A percentile compares a stretch with the other conserved stretches of the same genome.
phyloP scores from a whole-genome alignment of 1,140 invertebrate species.

The Rhyzopertha dominica region DNA sequence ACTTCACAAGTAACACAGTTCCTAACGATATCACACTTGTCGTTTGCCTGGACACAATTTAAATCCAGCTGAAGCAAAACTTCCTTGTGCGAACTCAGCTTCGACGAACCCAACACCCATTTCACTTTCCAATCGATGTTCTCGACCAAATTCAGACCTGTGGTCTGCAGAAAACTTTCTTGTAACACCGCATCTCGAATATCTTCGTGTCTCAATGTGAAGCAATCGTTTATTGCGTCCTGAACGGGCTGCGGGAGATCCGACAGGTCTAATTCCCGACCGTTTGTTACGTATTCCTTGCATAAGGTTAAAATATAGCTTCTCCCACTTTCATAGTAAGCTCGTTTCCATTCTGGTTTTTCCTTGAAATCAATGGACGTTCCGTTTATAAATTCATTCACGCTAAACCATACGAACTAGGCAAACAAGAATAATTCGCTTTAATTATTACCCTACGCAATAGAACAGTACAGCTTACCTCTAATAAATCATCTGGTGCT shows the following conservation, averaged over 20 bases:
- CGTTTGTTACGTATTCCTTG: not conserved
- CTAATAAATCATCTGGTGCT: too few species aligned
- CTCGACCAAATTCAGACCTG: constrained; percentile 30
- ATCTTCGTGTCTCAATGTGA: constrained; percentile 32
- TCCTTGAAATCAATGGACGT: too few species aligned
- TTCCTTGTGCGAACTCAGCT: constrained; percentile 30
- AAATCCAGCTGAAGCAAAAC: constrained; percentile 39
- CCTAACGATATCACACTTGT: constrained; percentile 8
- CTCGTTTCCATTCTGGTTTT: not conserved
- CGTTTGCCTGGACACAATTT: constrained; percentile 25
- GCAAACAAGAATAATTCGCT: too few species aligned
- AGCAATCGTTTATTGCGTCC: constrained; percentile 28
- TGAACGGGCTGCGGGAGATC: constrained; percentile 18
- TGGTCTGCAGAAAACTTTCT: constrained; percentile 24
- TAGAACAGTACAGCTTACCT: too few species aligned
- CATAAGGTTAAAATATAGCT: not conserved
- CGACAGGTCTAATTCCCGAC: too few species aligned
- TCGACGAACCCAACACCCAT: constrained; percentile 41
- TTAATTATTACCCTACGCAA: too few species aligned
- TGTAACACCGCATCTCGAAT: constrained; percentile 33
- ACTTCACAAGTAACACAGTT: constrained; percentile 35
- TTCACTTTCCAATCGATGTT: constrained; percentile 43
- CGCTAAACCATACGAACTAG: too few species aligned
- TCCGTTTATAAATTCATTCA: too few species aligned
- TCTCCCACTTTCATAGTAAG: not conserved